phyloP scores from a whole-genome alignment of 53 echinoderm and acorn worm genomes.

The Crossaster papposus region DNA sequence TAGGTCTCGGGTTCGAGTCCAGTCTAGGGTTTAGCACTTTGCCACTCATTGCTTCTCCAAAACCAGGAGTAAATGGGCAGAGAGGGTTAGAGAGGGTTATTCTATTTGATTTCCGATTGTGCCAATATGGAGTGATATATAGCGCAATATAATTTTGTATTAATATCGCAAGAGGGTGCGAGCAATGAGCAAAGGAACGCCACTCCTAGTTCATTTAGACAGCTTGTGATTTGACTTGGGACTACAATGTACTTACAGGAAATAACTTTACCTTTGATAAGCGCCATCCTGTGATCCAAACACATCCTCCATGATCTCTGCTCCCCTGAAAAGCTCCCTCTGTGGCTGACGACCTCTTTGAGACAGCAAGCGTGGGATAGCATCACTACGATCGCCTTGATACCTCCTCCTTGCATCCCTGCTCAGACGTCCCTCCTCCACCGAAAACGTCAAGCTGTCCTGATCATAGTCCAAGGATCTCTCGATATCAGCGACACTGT shows the following conservation, averaged over 20 bases:
- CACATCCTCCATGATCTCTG: slow-evolving; percentile 39
- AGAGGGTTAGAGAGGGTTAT: too few relatives aligned
- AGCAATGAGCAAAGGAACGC: too few relatives aligned
- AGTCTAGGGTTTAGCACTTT: too few relatives aligned
- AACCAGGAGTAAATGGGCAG: too few relatives aligned
- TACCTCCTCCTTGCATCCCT: slow-evolving; percentile 50
- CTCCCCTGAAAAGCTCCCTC: slow-evolving; percentile 13
- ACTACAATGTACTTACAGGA: background rate
- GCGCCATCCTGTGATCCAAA: slow-evolving; percentile 23
- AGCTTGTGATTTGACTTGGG: too few relatives aligned
- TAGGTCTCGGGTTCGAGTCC: too few relatives aligned
- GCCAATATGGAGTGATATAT: too few relatives aligned
- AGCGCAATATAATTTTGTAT: too few relatives aligned
- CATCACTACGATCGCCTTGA: slow-evolving; percentile 34
- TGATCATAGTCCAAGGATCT: slow-evolving; percentile 18
- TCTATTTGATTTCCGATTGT: too few relatives aligned
- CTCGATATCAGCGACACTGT: background rate
- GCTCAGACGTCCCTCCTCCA: slow-evolving; percentile 47
- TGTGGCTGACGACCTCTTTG: slow-evolving; percentile 29
- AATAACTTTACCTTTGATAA: slow-evolving; percentile 9
- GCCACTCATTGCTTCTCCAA: too few relatives aligned
- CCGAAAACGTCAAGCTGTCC: slow-evolving; percentile 43
- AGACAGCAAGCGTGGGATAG: slow-evolving; percentile 42
- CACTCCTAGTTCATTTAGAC: too few relatives aligned
- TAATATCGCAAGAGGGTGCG: too few relatives aligned